phyloP scores from a whole-genome alignment of 2,888 invertebrate species.

The Polydrusus tereticollis region DNA sequence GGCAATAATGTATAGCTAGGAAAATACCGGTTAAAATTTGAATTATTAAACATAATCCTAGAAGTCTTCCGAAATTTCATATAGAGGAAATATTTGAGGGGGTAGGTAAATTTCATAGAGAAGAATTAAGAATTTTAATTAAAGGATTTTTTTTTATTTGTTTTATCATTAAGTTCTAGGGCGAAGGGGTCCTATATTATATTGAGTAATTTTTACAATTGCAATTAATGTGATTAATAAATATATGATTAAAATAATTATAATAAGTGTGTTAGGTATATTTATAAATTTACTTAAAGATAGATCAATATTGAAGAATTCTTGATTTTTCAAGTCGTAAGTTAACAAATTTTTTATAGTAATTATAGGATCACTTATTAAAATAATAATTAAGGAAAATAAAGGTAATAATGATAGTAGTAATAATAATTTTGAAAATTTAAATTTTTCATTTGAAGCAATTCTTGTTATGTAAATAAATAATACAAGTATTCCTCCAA shows the following conservation, averaged over 20 bases:
- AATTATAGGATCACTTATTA: conserved; percentile 19
- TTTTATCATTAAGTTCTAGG: conserved; percentile 68
- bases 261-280: conserved; percentile 69
- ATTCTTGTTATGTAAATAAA: conserved; percentile 76
- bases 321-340: background rate
- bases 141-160: conserved; percentile 68
- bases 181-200: conserved; percentile 71
- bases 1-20: conserved; percentile 78
- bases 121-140: conserved; percentile 72
- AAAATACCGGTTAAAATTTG: conserved; percentile 80
- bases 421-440: background rate
- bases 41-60: conserved; percentile 74
- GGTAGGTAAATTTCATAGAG: conserved; percentile 73
- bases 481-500: conserved; percentile 75
- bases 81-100: conserved; percentile 74
- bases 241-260: conserved; percentile 72
- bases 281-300: conserved; percentile 71
- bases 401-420: conserved; percentile 1
- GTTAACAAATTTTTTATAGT: background rate
- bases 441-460: conserved; percentile 73
- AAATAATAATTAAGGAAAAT: conserved; percentile 30
- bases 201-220: conserved; percentile 72
- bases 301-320: conserved; percentile 51
- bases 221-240: conserved; percentile 73
- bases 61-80: conserved; percentile 80